Base-by-base conservation (phyloP, 2,797 vertebrate species). In the Malacoctenus gilli region DNA sequence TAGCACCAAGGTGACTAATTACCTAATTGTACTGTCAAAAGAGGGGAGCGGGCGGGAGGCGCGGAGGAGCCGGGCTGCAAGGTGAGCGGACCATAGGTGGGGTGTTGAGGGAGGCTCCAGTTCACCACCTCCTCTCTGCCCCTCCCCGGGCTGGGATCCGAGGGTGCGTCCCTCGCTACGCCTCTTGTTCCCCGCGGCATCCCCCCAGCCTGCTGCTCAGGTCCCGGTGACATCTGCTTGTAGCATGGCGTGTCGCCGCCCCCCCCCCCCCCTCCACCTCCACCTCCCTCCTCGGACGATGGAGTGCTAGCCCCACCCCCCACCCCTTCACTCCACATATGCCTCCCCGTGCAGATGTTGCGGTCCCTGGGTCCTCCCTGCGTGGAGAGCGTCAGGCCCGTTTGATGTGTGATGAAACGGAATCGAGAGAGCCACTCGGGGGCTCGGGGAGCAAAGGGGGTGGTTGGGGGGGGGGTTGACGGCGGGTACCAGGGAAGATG, bases 351-450 rank as follows among this genome's bases (percentile, higher is more conserved):
- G 90, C 97, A 97, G 96, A 96, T 98, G 96, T 95, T 96, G 82
- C 68, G 83, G 92, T 95, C 94, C 92, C 93, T 87, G 89, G 93
- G 94, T 93, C 93, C 92, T 67, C 92, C 83, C 87, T 88, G 89
- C 83, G 89, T 89, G 91, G 92, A 94, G 93, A 91, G 67, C 91
- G 79, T 91, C 89, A 70, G 91, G 91, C 91, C 93, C 68, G 94
- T 97, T 99, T 98, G 96, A 98, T 94, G 97, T 98, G 93, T 92
- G 96, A 98, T 98, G 94, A 97, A 98, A 98, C 94, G 85, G 95
- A 96, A 94, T 93, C 77, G 46, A 94, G 94, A 86, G 68, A 95
- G 94, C 94, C 95, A 91, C 93, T 91, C 91, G 67, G 95, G 94
- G 94, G 89, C 87, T 84, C 74, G 59, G 75, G 89, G 92, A 85